Base-by-base conservation (phyloP, 2,797 vertebrate genomes). In the Neostethus bicornis region DNA sequence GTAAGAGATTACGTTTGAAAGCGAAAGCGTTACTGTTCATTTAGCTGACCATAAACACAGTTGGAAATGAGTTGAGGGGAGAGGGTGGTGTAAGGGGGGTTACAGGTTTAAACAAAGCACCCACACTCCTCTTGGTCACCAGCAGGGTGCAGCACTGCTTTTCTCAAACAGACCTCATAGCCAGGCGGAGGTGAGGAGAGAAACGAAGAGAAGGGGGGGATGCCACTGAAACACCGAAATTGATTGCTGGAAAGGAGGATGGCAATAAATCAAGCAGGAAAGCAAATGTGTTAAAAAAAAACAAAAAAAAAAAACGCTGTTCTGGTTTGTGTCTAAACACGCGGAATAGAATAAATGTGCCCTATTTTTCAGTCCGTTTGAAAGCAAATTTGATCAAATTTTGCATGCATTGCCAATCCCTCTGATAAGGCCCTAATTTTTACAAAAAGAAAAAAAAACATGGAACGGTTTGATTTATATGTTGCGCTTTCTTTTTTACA, bases 101-200 rank as follows among this genome's bases (percentile, higher is more conserved):
- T n/a, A 17, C 38, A 11, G 29, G 14, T 3, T 44, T 14, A 12
- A 29, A 60, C 61, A 49, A 42, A 72, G 59, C 48, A n/a, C 54
- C 65, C 78, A 87, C 74, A 77, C 25, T 88, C 29, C 77, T 58
- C 1, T 12, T 5, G 25, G 59, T 80, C 58, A 83, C 80, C 96
- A 94, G 92, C 93, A 96, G 96, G 92, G 94, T 86, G 88, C 96
- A 96, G 93, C 94, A 95, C 95, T 90, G 94, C 93, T 95, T 94
- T 88, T 93, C 84, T 63, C 87, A 88, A 91, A 77, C 70, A 66
- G 80, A 51, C 52, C 0, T 14, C 1, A 25, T 51, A 53, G 64
- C 44, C 2, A 2, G 24, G 51, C 0, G 6, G 50, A 16, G 64
- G 60, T 11, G 60, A 41, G 24, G 38, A 26, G 4, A 6, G n/a